Conservation (phyloP, 2,888 invertebrate genomes). For the Lithosia quadra region DNA sequence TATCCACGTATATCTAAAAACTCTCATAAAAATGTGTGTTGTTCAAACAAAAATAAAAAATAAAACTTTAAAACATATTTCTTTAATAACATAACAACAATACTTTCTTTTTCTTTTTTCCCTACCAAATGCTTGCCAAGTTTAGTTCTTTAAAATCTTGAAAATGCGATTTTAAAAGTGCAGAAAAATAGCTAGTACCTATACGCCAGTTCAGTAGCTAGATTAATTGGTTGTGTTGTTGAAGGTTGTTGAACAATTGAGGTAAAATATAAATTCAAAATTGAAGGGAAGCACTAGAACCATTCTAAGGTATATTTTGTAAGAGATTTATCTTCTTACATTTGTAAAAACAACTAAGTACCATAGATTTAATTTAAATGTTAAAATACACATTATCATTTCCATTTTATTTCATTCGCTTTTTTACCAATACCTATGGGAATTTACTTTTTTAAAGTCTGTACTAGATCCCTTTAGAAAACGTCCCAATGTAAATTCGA, state of each 20-base stretch:
- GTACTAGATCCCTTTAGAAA: constrained; percentile 35
- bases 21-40: not conserved
- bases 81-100: not conserved
- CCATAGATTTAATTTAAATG: not conserved
- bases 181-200: not conserved
- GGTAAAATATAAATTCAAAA: not conserved
- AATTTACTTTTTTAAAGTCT: constrained; percentile 47
- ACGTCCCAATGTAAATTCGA: constrained; percentile 42
- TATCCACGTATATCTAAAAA: not conserved
- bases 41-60: not conserved
- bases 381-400: constrained; percentile 33
- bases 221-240: constrained; percentile 3
- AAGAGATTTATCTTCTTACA: not conserved
- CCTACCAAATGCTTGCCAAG: too few species aligned
- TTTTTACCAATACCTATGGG: constrained; percentile 52
- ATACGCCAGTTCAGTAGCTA: not conserved
- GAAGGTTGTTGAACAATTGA: not conserved
- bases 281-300: too few species aligned
- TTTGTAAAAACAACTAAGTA: too few species aligned
- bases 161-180: not conserved
- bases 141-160: not conserved
- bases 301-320: too few species aligned
- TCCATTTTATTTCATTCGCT: constrained; percentile 34
- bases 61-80: not conserved
- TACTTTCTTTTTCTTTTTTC: not conserved